Conservation (phyloP, 2,113 vertebrate genomes). For the Ctenodactylus gundi region DNA sequence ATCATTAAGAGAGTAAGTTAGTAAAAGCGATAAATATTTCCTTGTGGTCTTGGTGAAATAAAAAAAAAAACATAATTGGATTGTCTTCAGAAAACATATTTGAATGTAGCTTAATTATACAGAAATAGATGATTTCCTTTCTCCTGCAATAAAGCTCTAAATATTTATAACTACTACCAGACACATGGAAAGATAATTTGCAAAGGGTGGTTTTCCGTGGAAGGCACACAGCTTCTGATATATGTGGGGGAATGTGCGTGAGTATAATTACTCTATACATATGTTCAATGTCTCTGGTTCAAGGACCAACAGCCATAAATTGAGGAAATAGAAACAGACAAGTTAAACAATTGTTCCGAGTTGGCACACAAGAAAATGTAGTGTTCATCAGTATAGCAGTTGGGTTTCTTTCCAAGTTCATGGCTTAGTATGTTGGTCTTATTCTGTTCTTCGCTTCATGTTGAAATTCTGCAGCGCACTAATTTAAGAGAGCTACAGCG, state of each 20-base stretch:
- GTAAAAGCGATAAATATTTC: neutral
- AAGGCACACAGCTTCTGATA: neutral
- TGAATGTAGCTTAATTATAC: neutral
- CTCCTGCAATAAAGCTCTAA: slow-evolving; percentile 10
- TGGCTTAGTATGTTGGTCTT: slow-evolving; percentile 35
- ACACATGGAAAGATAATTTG: neutral
- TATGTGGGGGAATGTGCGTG: neutral
- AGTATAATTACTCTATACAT: slow-evolving; percentile 51
- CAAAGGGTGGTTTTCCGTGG: slow-evolving; percentile 36
- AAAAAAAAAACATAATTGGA: neutral
- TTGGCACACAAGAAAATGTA: slow-evolving; percentile 35
- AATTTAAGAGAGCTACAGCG: slow-evolving; percentile 18
- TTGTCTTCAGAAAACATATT: slow-evolving; percentile 5
- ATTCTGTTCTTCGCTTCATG: slow-evolving; percentile 51
- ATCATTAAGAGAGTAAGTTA: neutral
- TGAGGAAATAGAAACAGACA: slow-evolving; percentile 56
- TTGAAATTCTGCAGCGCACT: slow-evolving; percentile 27
- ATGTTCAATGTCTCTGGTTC: slow-evolving; percentile 60
- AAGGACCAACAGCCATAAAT: slow-evolving; percentile 52
- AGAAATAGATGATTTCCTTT: slow-evolving; percentile 43
- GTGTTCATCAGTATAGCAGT: slow-evolving; percentile 38
- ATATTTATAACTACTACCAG: slow-evolving; percentile 48
- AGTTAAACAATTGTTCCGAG: slow-evolving; percentile 55
- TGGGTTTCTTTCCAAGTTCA: slow-evolving; percentile 54
- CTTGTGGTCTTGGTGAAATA: neutral